Conservation (phyloP, 2,797 vertebrate species). For the Lithobates pipiens region DNA sequence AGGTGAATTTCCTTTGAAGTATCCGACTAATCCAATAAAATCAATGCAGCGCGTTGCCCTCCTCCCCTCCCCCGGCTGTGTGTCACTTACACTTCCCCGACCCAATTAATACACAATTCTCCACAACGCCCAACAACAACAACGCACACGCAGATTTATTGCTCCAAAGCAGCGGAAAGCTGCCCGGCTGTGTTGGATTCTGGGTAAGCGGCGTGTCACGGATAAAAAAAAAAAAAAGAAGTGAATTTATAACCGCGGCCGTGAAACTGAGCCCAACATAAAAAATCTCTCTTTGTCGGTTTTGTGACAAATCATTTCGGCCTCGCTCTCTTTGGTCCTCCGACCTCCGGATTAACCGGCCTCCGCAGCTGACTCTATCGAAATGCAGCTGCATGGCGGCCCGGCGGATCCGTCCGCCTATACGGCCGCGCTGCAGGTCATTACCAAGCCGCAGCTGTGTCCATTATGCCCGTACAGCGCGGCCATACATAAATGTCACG, state of each 20-base stretch:
- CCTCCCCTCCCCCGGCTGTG: no score
- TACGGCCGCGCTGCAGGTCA: neutral
- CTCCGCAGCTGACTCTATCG: neutral
- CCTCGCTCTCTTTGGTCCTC: neutral
- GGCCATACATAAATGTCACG: slow-evolving; percentile 21
- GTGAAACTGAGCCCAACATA: neutral
- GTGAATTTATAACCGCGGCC: neutral
- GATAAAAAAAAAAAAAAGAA: neutral
- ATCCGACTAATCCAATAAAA: no score
- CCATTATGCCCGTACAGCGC: neutral
- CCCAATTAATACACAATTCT: neutral
- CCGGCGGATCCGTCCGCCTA: neutral
- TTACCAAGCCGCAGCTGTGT: slow-evolving; percentile 13
- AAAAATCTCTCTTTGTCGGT: neutral
- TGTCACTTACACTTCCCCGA: neutral
- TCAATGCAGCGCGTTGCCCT: neutral
- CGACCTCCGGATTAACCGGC: neutral
- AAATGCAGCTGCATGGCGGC: neutral
- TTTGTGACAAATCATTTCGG: neutral
- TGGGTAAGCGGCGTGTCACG: neutral
- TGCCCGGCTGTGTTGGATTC: neutral
- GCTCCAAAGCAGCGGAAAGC: neutral
- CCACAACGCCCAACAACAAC: neutral
- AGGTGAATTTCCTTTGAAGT: no score
- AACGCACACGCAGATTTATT: neutral